phyloP scores from a whole-genome alignment of 2,797 vertebrate species.

The Ctenopoma kingsleyae region DNA sequence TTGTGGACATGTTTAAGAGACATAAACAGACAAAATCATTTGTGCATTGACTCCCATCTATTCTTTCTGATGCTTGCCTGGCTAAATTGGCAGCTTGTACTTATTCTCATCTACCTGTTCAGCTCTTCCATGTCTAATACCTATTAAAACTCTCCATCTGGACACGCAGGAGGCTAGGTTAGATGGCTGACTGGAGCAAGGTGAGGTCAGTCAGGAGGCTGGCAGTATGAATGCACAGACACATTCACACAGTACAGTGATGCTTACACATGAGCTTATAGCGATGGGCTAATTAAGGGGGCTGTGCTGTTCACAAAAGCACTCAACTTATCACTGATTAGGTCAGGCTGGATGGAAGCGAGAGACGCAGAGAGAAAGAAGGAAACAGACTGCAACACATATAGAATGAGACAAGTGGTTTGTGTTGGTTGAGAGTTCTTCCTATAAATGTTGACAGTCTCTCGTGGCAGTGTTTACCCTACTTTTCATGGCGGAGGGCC shows the following conservation, averaged over 20 bases:
- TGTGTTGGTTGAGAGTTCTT: conserved; percentile 59
- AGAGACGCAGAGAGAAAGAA: conserved; percentile 27
- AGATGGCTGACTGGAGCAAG: conserved; percentile 52
- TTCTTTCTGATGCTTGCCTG: conserved; percentile 1
- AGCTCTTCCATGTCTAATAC: conserved; percentile 68
- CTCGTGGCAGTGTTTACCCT: conserved; percentile 66
- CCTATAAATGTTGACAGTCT: conserved; percentile 69
- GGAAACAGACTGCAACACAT: conserved; percentile 36
- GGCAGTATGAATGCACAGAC: conserved; percentile 15
- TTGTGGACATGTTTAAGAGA: conserved; percentile 23
- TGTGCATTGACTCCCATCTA: conserved; percentile 22
- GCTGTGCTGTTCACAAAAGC: conserved; percentile 70
- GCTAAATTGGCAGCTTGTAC: conserved; percentile 30
- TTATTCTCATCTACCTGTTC: conserved; percentile 58
- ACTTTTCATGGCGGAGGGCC: conserved; percentile 58
- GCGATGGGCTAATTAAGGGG: conserved; percentile 72
- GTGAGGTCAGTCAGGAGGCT: conserved; percentile 55
- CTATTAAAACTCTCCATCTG: conserved; percentile 74
- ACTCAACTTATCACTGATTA: conserved; percentile 73
- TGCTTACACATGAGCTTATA: conserved; percentile 75
- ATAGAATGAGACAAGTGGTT: conserved; percentile 55
- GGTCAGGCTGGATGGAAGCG: conserved; percentile 51
- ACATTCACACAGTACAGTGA: conserved; percentile 51
- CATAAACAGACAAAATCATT: conserved; percentile 26
- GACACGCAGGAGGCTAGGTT: conserved; percentile 65